Evolutionary conservation across 2,888 invertebrate species (phyloP).

Genomic region (Agelastica alni): DNA sequence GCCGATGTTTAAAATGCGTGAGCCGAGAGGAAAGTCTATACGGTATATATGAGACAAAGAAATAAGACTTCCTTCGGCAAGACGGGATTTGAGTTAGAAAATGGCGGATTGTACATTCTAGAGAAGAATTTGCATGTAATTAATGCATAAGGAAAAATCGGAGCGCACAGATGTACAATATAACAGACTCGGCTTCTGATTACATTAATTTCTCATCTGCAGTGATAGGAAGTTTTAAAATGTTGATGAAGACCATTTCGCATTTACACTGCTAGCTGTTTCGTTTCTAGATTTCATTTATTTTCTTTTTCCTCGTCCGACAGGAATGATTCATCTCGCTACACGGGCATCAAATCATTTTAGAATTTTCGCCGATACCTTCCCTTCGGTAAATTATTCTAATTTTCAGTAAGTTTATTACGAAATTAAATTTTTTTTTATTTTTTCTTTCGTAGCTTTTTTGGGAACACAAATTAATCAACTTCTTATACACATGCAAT

Average conservation of each 20-base stretch:
- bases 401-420: no score
- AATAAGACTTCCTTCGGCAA: conserved; percentile 53
- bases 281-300: conserved; percentile 3
- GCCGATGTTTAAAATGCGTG: conserved; percentile 60
- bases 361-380: no score
- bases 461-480: no score
- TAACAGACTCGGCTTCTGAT: conserved; percentile 41
- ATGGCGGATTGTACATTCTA: conserved; percentile 58
- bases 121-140: conserved; percentile 59
- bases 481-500: no score
- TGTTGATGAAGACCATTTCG: conserved; percentile 32
- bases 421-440: no score
- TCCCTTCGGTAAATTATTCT: no score
- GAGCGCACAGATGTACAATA: conserved; percentile 54
- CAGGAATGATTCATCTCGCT: conserved; percentile 1
- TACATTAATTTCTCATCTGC: conserved; percentile 40
- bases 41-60: conserved; percentile 57
- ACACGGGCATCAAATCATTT: no score
- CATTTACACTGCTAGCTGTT: background rate
- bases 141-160: conserved; percentile 58
- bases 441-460: no score
- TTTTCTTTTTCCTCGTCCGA: background rate
- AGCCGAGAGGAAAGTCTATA: conserved; percentile 52
- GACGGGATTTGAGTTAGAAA: conserved; percentile 56
- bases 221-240: conserved; percentile 35